Percentiles rank a stretch among this genome's conserved stretches.
These are phyloP conservation scores for Nesogale talazaci DNA, from an alignment of 2,113 vertebrate genomes.

Conservation along the genomic window DNA sequence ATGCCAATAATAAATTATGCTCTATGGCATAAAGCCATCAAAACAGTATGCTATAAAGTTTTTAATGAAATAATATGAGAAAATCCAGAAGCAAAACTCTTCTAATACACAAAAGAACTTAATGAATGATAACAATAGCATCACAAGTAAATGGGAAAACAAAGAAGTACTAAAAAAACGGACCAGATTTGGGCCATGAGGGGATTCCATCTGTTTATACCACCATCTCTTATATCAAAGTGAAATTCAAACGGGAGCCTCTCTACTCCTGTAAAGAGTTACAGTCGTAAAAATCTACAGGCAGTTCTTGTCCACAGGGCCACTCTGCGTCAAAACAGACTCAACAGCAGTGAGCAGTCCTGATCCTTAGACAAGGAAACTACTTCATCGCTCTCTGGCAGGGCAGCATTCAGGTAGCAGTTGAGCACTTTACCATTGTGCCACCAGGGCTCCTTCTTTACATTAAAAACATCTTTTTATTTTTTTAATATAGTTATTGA, in stretches of 20 bases:
- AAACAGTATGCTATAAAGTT: neutral
- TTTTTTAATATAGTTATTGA: too few relatives aligned
- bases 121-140: neutral
- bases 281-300: too few relatives aligned
- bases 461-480: too few relatives aligned
- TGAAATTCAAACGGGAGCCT: neutral
- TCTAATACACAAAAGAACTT: neutral
- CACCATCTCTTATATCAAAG: neutral
- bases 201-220: neutral
- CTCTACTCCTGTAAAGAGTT: too few relatives aligned
- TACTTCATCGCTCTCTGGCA: too few relatives aligned
- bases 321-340: too few relatives aligned
- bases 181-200: neutral
- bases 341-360: too few relatives aligned
- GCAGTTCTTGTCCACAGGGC: too few relatives aligned
- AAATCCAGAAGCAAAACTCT: neutral
- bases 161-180: conserved; percentile 40
- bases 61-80: neutral
- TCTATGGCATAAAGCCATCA: neutral
- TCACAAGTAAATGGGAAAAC: neutral
- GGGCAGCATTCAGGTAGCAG: too few relatives aligned
- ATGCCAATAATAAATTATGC: neutral
- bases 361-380: too few relatives aligned
- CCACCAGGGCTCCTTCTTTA: too few relatives aligned
- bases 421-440: too few relatives aligned